Evolutionary conservation across 2,113 vertebrate genomes (phyloP).

Genomic region (Nerophis lumbriciformis): DNA sequence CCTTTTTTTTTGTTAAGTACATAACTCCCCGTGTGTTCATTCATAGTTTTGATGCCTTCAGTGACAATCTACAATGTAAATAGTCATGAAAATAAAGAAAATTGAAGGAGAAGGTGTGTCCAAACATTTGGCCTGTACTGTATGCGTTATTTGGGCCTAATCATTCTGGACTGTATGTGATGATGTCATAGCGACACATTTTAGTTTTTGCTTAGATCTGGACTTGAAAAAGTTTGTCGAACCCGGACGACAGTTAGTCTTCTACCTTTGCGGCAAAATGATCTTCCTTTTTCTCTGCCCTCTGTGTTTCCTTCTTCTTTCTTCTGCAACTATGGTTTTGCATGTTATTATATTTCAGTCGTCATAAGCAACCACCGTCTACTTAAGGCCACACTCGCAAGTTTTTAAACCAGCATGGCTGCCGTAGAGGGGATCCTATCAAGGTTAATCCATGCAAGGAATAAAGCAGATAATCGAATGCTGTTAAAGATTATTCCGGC

Average conservation of each 20-base stretch:
- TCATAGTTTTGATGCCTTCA: no score
- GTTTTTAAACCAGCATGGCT: constrained; percentile 43
- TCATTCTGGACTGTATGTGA: no score
- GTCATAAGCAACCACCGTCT: constrained; percentile 60
- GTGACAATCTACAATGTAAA: no score
- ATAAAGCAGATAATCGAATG: constrained; percentile 55
- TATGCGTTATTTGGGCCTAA: no score
- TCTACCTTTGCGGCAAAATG: not conserved
- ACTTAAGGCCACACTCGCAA: constrained; percentile 50
- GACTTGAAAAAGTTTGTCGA: not conserved
- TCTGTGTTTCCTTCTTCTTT: constrained; percentile 22
- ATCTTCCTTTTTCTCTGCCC: constrained; percentile 21
- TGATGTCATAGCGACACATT: no score
- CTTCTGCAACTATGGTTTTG: constrained; percentile 30
- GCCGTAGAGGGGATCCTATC: constrained; percentile 53
- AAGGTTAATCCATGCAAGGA: constrained; percentile 45
- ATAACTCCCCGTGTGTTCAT: no score
- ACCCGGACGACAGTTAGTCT: not conserved
- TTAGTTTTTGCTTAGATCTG: no score
- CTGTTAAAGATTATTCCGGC: constrained; percentile 51
- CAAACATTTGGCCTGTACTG: no score
- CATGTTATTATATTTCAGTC: constrained; percentile 67
- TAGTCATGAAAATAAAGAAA: no score
- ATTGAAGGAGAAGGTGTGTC: no score
- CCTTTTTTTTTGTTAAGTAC: no score